phyloP scores from a whole-genome alignment of 2,888 invertebrate species.

The Byasa hedistus region DNA sequence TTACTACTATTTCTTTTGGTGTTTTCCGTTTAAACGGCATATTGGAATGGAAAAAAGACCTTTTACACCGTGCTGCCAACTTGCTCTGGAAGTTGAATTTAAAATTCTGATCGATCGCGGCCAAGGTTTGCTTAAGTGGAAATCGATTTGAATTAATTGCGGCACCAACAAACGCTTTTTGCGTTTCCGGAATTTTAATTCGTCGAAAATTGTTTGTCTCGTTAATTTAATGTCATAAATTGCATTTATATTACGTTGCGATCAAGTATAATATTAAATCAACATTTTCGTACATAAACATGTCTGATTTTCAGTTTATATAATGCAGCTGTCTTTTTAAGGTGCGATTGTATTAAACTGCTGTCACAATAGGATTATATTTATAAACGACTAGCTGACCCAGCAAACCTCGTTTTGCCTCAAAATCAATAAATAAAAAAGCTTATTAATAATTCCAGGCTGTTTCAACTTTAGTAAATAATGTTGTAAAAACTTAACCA shows the following conservation, averaged over 20 bases:
- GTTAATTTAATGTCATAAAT: constrained; percentile 38
- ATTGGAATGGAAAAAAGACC: constrained; percentile 75
- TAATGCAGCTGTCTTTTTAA: constrained; percentile 2
- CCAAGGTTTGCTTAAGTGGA: constrained; percentile 68
- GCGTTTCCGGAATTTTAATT: constrained; percentile 67
- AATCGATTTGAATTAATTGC: constrained; percentile 78
- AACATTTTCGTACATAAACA: neutral
- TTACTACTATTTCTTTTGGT: constrained; percentile 70
- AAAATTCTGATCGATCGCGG: constrained; percentile 75
- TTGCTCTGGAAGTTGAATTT: constrained; percentile 71
- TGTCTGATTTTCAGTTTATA: neutral
- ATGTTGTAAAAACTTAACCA: too few relatives aligned
- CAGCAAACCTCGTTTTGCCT: too few relatives aligned
- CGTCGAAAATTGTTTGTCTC: constrained; percentile 56
- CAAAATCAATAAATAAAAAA: too few relatives aligned
- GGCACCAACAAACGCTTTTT: constrained; percentile 51
- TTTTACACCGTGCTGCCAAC: constrained; percentile 72
- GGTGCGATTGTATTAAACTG: too few relatives aligned
- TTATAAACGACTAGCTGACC: too few relatives aligned
- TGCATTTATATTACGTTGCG: neutral
- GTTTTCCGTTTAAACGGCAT: constrained; percentile 76
- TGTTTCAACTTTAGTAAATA: too few relatives aligned
- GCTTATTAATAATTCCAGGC: too few relatives aligned
- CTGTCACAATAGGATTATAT: too few relatives aligned
- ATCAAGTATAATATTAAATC: neutral